Evolutionary conservation across 2,888 invertebrate genomes (phyloP), one percentile per base, ranked within the genome.

Genomic region (Synanthedon myopaeformis): DNA sequence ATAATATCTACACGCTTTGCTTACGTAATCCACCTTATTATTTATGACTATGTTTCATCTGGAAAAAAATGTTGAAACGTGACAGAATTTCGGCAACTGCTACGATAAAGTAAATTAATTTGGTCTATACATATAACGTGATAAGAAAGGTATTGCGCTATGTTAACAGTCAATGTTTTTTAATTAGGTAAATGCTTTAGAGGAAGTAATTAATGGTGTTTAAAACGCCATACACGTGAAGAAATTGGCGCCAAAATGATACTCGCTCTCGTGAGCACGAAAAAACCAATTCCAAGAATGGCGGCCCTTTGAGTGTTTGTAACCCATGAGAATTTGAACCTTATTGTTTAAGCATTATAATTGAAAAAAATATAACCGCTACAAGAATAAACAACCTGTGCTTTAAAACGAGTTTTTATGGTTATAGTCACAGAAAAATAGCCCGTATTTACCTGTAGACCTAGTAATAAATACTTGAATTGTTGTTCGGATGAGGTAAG

Each of bases 401-500:
- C 14, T 45, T 45, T 12, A 45, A 45, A n/a, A 45, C 14, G 17
- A 49, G 12, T 17, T 49, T 49, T 49, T 17, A 14, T 49, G 10
- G 23, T 49, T 17, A 14, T 49, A 17, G 23, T 17, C 11, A 49
- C 49, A 17, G 49, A 49, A 49, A 49, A 49, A 49, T 23, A 11
- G 14, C 17, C 19, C 23, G 49, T 49, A 49, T 23, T 6, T 17
- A 23, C 49, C 17, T 49, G 17, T 49, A 23, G 4, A 19, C 19
- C 17, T 12, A 17, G 12, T 49, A 49, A 49, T 49, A 49, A 10
- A 75, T 76, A 73, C 70, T 69, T 58, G 64, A 59, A 66, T 69
- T 59, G 63, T 54, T 12, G 55, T 72, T 72, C 70, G 69, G 75
- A 76, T 76, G 78, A 78, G 77, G 78, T 76, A 79, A 77, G 75